Conservation (phyloP, 2,888 invertebrate species). For the Agrochola litura region DNA sequence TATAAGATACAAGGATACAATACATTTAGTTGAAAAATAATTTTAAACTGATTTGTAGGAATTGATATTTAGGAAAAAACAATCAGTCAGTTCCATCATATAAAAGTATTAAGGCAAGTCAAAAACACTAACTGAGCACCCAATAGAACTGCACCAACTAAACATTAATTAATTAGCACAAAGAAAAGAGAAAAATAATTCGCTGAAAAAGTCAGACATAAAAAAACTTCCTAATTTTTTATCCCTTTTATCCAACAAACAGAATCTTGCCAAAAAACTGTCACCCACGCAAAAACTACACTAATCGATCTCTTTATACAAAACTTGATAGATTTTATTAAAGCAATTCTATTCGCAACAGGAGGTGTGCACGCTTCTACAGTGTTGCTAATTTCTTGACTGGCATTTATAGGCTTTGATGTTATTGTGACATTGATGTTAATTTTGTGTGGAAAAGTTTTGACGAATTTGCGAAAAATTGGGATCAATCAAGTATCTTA, state of each 20-base stretch:
- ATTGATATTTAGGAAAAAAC: neutral
- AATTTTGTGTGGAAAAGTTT: neutral
- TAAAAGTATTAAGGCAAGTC: neutral
- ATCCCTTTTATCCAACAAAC: neutral
- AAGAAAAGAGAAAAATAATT: neutral
- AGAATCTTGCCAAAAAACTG: neutral
- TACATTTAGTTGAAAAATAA: neutral
- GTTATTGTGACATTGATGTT: conserved; percentile 4
- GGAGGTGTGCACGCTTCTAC: conserved; percentile 36
- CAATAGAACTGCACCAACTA: neutral
- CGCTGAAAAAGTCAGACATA: neutral
- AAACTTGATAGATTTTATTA: conserved; percentile 20
- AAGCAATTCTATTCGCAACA: conserved; percentile 16
- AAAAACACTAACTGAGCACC: neutral
- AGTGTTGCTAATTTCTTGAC: conserved; percentile 5
- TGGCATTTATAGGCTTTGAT: neutral
- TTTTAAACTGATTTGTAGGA: neutral
- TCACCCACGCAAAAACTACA: neutral
- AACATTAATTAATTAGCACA: neutral
- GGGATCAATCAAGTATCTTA: too few species aligned
- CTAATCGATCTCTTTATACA: neutral
- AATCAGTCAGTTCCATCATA: too few species aligned
- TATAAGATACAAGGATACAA: neutral
- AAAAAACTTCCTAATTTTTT: neutral
- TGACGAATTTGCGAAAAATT: too few species aligned